phyloP scores from a whole-genome alignment of 92 coral and sea anemone genomes.

The Epizoanthus scotinus region DNA sequence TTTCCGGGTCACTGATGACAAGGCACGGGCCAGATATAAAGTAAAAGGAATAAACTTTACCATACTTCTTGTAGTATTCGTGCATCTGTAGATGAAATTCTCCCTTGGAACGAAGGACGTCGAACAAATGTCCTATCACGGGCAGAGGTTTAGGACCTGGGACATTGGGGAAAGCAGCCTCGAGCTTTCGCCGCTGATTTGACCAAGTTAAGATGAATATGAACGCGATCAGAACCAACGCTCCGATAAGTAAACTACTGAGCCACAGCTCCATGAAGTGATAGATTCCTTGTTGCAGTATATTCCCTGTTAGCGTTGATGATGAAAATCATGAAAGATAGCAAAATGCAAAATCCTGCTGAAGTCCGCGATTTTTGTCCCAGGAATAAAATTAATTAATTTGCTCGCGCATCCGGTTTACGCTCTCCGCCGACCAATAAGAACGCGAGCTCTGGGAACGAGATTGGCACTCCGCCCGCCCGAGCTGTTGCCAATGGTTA shows the following conservation, averaged over 20 bases:
- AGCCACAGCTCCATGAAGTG: slow-evolving; percentile 3
- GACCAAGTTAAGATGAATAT: not conserved
- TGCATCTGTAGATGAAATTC: not conserved
- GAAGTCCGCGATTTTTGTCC: no score
- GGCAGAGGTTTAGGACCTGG: slow-evolving; percentile 12
- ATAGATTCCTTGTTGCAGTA: not conserved
- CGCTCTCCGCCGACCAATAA: no score
- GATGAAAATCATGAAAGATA: no score
- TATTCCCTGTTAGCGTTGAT: no score
- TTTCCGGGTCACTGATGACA: slow-evolving; percentile 21
- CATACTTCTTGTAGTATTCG: slow-evolving; percentile 26
- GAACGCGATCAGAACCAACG: not conserved
- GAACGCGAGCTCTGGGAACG: no score
- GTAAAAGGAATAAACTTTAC: slow-evolving; percentile 19
- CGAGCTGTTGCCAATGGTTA: no score
- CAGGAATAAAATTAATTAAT: no score
- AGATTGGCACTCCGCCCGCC: no score
- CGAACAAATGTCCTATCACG: not conserved
- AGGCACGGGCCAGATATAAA: slow-evolving; percentile 14
- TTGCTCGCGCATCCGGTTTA: no score
- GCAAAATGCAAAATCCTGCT: no score
- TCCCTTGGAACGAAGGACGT: not conserved
- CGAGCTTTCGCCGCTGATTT: slow-evolving; percentile 13
- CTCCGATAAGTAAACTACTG: slow-evolving; percentile 4
- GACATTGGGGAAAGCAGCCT: not conserved